These are phyloP conservation scores for Stenurella melanura DNA, from an alignment of 2,888 invertebrate species.

Conservation along the genomic window DNA sequence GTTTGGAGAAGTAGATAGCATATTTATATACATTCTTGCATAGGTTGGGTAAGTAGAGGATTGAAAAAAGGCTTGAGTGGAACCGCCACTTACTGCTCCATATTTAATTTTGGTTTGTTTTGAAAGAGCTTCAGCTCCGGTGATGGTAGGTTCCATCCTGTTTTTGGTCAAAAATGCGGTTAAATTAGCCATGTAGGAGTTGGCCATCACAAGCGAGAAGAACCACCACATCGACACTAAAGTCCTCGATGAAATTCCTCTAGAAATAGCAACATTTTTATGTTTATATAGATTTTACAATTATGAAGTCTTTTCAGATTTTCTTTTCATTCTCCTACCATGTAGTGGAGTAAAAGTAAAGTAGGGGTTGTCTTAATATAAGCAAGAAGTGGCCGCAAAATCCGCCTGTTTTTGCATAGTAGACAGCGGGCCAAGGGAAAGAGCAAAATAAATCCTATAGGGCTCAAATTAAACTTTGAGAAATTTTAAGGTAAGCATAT, in stretches of 20 bases:
- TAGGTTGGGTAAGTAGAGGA: constrained; percentile 63
- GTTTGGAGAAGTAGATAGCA: constrained; percentile 87
- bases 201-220: constrained; percentile 90
- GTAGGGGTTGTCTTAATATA: too few relatives aligned
- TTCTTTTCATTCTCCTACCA: too few relatives aligned
- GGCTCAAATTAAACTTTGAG: too few relatives aligned
- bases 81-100: constrained; percentile 88
- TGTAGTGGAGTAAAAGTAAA: too few relatives aligned
- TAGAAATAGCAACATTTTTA: constrained; percentile 67
- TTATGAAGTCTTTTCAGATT: neutral
- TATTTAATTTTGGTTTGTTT: constrained; percentile 97
- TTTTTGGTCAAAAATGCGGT: constrained; percentile 95
- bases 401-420: too few relatives aligned
- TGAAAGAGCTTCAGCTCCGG: constrained; percentile 92
- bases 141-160: constrained; percentile 90
- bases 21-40: constrained; percentile 71
- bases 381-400: too few relatives aligned
- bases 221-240: constrained; percentile 96
- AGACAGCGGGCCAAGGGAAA: too few relatives aligned
- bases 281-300: neutral
- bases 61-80: constrained; percentile 78
- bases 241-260: constrained; percentile 92
- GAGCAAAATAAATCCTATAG: too few relatives aligned
- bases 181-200: constrained; percentile 95
- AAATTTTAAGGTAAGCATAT: too few relatives aligned